These are phyloP conservation scores for Heteromormyrus szaboi DNA, from an alignment of 2,797 vertebrate genomes.

Conservation along the genomic window DNA sequence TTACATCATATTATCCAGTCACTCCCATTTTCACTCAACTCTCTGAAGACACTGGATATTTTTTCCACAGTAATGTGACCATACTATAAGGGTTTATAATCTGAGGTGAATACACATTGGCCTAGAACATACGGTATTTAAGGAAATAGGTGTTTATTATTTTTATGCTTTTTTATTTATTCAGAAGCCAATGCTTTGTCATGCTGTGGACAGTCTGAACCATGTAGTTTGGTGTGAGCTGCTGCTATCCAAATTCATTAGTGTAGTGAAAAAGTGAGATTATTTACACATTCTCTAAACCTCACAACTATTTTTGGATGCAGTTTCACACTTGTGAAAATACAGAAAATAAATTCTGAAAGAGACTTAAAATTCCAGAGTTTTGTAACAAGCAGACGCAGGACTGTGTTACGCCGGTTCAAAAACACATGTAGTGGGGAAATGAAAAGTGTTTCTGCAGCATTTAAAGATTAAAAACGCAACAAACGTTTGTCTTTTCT, in stretches of 20 bases:
- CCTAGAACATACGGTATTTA: background rate
- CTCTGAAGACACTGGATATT: background rate
- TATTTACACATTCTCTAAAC: background rate
- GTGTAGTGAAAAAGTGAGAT: background rate
- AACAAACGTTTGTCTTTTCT: slow-evolving; percentile 33
- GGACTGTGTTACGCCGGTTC: background rate
- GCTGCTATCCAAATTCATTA: background rate
- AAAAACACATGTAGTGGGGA: background rate
- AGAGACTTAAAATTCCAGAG: background rate
- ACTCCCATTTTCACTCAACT: background rate
- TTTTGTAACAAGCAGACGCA: background rate
- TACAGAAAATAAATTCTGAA: background rate
- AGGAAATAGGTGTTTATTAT: background rate
- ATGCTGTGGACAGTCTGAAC: background rate
- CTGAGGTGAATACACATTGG: background rate
- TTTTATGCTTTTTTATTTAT: background rate
- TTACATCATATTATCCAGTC: background rate
- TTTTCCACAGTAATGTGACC: background rate
- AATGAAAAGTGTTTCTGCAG: background rate
- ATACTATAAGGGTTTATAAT: background rate
- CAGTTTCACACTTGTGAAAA: background rate
- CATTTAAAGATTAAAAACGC: slow-evolving; percentile 9
- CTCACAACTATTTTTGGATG: background rate
- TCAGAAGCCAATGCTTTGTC: background rate
- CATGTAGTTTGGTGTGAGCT: background rate